Conservation (phyloP, 2,888 invertebrate species). For the Teleiodes luculella region DNA sequence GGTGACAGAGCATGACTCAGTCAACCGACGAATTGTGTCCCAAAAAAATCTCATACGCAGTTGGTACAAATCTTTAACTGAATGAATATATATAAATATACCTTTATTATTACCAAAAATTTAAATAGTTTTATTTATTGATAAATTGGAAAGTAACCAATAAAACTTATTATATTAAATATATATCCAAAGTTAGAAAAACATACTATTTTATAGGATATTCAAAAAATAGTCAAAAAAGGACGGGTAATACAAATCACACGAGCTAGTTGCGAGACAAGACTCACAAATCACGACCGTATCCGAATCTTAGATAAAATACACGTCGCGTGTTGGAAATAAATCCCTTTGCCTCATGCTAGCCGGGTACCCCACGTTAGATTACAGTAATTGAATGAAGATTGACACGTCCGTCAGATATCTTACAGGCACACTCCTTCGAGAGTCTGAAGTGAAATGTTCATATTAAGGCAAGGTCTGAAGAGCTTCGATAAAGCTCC, state of each 20-base stretch:
- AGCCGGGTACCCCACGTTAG: not conserved
- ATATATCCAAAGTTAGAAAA: too few species aligned
- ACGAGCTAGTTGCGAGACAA: not conserved
- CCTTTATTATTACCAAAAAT: too few species aligned
- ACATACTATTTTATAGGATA: too few species aligned
- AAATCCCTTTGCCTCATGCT: not conserved
- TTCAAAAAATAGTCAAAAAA: not conserved
- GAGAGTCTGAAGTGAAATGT: constrained; percentile 1
- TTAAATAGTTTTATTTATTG: too few species aligned
- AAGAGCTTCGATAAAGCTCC: not conserved
- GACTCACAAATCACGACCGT: not conserved
- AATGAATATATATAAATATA: too few species aligned
- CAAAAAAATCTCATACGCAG: not conserved
- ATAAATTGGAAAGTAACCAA: too few species aligned
- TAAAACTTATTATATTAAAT: too few species aligned
- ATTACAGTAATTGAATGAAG: constrained; percentile 8
- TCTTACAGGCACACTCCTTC: not conserved
- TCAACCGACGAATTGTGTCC: constrained; percentile 21
- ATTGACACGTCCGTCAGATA: constrained; percentile 4
- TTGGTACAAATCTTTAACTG: too few species aligned
- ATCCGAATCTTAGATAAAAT: not conserved
- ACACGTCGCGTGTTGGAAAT: not conserved
- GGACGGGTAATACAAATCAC: not conserved
- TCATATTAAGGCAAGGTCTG: not conserved
- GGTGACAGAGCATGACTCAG: constrained; percentile 25